Conservation (phyloP, 2,797 vertebrate genomes). For the Eulemur rubriventer region DNA sequence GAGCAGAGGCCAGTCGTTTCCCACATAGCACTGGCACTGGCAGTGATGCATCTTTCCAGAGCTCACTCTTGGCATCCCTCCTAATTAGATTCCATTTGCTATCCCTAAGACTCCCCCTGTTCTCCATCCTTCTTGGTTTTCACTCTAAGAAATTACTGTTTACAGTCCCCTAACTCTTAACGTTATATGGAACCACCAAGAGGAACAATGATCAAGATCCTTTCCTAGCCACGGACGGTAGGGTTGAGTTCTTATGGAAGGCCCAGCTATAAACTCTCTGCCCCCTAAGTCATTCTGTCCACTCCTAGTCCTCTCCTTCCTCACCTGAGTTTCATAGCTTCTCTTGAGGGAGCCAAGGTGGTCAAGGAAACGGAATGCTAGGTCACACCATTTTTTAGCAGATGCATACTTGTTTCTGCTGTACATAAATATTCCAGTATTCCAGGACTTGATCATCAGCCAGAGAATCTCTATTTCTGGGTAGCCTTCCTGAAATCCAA, state of each 20-base stretch:
- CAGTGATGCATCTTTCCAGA: background rate
- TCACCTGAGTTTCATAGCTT: slow-evolving; percentile 92
- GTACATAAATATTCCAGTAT: slow-evolving; percentile 92
- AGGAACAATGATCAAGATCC: background rate
- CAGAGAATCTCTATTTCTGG: slow-evolving; percentile 94
- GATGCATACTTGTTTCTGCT: slow-evolving; percentile 87
- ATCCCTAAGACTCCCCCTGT: background rate
- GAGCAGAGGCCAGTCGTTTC: background rate
- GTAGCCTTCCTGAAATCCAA: slow-evolving; percentile 84
- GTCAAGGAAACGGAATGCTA: slow-evolving; percentile 91
- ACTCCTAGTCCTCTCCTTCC: background rate
- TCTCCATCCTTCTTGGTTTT: slow-evolving; percentile 27
- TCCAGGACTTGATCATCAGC: slow-evolving; percentile 95
- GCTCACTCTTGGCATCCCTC: background rate
- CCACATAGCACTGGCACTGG: background rate
- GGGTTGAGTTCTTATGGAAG: background rate
- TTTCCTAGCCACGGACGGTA: background rate
- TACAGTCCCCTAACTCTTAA: background rate
- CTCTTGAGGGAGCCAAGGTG: slow-evolving; percentile 91
- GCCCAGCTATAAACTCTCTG: background rate
- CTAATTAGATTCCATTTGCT: slow-evolving; percentile 14
- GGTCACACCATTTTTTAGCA: slow-evolving; percentile 93
- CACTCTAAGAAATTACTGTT: background rate
- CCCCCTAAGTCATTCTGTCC: background rate
- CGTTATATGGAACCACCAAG: background rate